Percentiles rank a stretch among this genome's conserved stretches.
Evolutionary conservation across 2,888 invertebrate genomes (phyloP).

Genomic region (Thecocarcelia acutangulata): DNA sequence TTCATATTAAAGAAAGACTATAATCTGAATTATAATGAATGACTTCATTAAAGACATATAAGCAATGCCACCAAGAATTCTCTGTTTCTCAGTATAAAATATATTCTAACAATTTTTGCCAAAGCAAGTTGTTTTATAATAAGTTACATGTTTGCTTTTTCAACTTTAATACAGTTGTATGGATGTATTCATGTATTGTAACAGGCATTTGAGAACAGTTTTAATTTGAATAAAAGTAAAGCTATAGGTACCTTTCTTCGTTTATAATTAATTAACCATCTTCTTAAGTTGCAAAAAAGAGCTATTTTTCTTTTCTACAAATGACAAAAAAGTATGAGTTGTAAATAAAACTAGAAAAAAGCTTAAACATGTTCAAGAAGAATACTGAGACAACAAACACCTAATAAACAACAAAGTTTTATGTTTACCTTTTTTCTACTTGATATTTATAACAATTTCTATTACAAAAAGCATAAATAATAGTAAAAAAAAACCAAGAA

Average conservation of each 20-base stretch:
- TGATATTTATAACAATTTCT: conserved; percentile 57
- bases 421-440: conserved; percentile 59
- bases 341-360: conserved; percentile 21
- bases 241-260: neutral
- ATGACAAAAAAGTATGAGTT: conserved; percentile 10
- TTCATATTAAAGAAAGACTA: no score
- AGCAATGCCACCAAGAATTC: no score
- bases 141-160: no score
- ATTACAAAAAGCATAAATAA: conserved; percentile 60
- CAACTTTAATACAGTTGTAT: no score
- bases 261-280: neutral
- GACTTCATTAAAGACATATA: no score
- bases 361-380: conserved; percentile 5
- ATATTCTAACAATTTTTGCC: no score
- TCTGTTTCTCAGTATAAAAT: no score
- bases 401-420: conserved; percentile 50
- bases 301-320: neutral
- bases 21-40: no score
- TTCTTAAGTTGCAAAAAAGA: neutral
- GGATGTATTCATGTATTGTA: no score
- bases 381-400: conserved; percentile 28
- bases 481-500: conserved; percentile 32
- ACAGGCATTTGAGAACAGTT: no score
- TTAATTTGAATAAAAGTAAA: no score
- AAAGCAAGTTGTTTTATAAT: no score